Evolutionary conservation across 2,113 vertebrate genomes (phyloP).

Genomic region (Erythrocercus mccallii): DNA sequence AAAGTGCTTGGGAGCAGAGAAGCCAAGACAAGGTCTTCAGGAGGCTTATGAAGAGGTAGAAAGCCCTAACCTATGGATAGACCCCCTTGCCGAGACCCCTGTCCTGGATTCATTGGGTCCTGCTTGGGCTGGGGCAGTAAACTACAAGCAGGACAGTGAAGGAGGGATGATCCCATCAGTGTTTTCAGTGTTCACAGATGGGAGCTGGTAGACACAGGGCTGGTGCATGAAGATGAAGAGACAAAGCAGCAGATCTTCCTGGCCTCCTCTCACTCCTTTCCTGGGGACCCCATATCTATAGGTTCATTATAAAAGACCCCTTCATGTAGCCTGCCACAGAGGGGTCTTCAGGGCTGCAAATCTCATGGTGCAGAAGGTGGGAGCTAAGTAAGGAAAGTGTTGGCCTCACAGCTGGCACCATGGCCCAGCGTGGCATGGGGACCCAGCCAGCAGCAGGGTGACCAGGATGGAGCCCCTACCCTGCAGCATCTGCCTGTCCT

Average conservation of each 20-base stretch:
- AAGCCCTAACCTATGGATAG: neutral
- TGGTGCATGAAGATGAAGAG: neutral
- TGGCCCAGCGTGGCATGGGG: neutral
- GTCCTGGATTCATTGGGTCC: neutral
- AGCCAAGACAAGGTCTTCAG: neutral
- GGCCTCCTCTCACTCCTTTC: neutral
- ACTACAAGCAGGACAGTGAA: neutral
- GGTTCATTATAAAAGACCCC: neutral
- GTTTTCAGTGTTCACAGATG: fast-evolving
- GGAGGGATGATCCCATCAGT: neutral
- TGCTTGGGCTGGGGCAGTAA: neutral
- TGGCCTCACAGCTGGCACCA: neutral
- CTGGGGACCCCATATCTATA: neutral
- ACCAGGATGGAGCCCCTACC: fast-evolving
- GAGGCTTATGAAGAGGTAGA: neutral
- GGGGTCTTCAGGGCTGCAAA: neutral
- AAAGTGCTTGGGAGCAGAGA: neutral
- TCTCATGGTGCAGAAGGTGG: neutral
- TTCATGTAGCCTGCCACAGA: neutral
- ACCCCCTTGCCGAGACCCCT: neutral
- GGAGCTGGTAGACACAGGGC: neutral
- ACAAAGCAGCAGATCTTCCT: neutral
- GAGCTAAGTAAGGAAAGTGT: neutral
- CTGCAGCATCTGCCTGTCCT: neutral
- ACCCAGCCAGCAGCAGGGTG: neutral